These are phyloP conservation scores for Halocynthia roretzi DNA, from an alignment of 23 tunicate species.

Conservation along the genomic window DNA sequence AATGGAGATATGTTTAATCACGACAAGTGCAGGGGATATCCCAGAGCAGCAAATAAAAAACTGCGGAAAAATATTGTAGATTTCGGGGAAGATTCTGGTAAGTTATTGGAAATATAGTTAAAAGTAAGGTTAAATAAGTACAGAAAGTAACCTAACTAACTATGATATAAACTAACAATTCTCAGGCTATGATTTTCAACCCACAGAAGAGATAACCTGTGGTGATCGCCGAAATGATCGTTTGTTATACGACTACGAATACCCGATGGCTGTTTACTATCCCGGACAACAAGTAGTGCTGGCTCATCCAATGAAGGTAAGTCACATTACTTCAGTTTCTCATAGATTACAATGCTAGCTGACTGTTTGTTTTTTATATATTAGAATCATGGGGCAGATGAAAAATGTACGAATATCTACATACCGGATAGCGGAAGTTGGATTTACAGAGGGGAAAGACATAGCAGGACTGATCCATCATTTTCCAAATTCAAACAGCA, in stretches of 20 bases:
- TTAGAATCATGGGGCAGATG: conserved; percentile 90
- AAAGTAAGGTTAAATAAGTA: too few relatives aligned
- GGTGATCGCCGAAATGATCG: conserved; percentile 3
- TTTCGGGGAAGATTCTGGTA: conserved; percentile 24
- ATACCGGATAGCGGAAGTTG: conserved; percentile 84
- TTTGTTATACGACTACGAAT: conserved; percentile 9
- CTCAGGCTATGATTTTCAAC: conserved; percentile 2
- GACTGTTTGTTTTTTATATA: background rate
- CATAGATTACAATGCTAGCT: too few relatives aligned
- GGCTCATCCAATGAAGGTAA: conserved; percentile 46
- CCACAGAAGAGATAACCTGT: conserved; percentile 5
- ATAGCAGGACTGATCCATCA: conserved; percentile 30
- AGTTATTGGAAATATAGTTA: background rate
- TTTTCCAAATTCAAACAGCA: conserved; percentile 32
- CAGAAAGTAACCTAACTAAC: too few relatives aligned
- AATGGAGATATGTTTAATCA: conserved; percentile 17
- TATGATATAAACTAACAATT: too few relatives aligned
- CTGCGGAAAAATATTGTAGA: background rate
- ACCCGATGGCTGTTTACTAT: conserved; percentile 32
- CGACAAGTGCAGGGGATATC: conserved; percentile 29
- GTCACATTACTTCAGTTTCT: too few relatives aligned
- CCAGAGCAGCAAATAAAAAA: conserved; percentile 20
- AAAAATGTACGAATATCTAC: conserved; percentile 48
- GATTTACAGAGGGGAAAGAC: conserved; percentile 34
- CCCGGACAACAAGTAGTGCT: conserved; percentile 45